Evolutionary conservation across 2,888 invertebrate species (phyloP).

Genomic region (Willowsia nigromaculata): DNA sequence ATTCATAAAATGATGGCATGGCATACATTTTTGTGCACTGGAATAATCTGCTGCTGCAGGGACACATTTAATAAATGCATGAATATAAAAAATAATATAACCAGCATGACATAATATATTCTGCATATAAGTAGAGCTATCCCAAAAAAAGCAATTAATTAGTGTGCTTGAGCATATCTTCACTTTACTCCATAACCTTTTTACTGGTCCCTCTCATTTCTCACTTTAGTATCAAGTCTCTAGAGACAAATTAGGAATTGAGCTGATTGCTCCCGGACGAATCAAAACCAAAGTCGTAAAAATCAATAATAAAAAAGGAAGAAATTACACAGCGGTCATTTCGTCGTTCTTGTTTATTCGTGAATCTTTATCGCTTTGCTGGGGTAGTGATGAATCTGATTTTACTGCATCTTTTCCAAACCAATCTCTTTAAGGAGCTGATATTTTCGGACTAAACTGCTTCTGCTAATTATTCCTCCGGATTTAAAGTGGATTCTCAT

Average conservation of each 20-base stretch:
- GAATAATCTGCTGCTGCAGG: neutral
- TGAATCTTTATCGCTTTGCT: neutral
- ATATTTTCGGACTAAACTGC: conserved; percentile 5
- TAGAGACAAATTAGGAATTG: conserved; percentile 39
- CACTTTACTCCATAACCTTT: neutral
- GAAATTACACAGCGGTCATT: too few species aligned
- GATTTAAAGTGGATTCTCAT: conserved; percentile 31
- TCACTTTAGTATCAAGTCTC: conserved; percentile 9
- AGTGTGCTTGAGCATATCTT: conserved; percentile 5
- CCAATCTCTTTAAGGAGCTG: neutral
- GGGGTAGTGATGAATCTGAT: neutral
- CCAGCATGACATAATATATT: neutral
- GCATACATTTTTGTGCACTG: neutral
- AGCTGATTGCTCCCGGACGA: conserved; percentile 39
- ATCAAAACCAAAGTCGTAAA: conserved; percentile 12
- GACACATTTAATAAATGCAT: conserved; percentile 8
- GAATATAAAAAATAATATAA: neutral
- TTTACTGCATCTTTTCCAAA: neutral
- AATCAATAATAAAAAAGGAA: conserved; percentile 7
- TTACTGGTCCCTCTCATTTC: conserved; percentile 12
- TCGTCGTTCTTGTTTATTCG: neutral
- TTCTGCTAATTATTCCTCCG: neutral
- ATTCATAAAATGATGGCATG: conserved; percentile 30
- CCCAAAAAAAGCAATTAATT: conserved; percentile 27
- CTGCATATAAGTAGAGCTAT: neutral